Conservation (phyloP, 2,888 invertebrate species). For the Oxycera nigricornis region DNA sequence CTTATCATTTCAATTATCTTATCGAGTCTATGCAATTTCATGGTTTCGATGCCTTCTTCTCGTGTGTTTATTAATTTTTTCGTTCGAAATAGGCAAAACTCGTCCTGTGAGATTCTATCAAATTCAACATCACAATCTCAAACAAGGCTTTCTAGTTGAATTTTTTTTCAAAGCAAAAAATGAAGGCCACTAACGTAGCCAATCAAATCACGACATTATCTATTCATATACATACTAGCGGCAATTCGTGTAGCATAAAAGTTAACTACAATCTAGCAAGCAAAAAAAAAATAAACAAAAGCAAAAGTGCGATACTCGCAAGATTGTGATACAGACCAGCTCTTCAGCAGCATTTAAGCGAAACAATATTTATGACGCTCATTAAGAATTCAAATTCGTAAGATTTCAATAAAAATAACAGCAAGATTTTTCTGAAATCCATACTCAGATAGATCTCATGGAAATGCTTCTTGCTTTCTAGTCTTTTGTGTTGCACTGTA, state of each 20-base stretch:
- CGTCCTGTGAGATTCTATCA: no score
- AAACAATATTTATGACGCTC: not conserved
- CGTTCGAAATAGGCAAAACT: no score
- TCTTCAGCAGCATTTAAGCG: not conserved
- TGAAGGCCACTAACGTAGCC: not conserved
- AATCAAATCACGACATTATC: slow-evolving; percentile 13
- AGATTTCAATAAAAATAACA: not conserved
- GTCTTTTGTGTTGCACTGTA: not conserved
- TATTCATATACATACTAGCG: not conserved
- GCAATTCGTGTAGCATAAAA: not conserved
- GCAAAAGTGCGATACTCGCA: not conserved
- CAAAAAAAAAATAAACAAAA: not conserved
- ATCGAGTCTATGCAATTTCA: no score
- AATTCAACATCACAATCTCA: not conserved
- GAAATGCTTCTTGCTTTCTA: not conserved
- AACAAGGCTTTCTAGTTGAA: slow-evolving; percentile 12
- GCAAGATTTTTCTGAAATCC: not conserved
- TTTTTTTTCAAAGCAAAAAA: not conserved
- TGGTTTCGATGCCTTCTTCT: no score
- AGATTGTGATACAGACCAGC: not conserved
- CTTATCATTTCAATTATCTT: no score
- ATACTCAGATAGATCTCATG: not conserved
- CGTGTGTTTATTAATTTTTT: no score
- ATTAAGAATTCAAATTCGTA: slow-evolving; percentile 8
- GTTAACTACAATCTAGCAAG: not conserved